Conservation (phyloP, 2,888 invertebrate genomes). For the Abscondita cerata region DNA sequence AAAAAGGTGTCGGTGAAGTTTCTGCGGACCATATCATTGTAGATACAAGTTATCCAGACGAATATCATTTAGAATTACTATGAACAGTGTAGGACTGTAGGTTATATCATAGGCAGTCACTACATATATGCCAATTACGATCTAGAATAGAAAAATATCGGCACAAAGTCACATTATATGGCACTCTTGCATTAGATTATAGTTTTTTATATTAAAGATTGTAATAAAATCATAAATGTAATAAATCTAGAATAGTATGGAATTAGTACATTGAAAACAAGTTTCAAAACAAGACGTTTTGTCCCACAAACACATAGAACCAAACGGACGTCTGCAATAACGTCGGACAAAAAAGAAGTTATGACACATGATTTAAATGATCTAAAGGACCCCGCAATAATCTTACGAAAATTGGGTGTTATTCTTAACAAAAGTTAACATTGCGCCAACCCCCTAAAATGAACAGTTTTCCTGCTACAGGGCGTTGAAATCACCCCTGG, state of each 20-base stretch:
- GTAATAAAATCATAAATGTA: constrained; percentile 52
- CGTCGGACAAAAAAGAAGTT: too few species aligned
- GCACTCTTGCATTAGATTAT: constrained; percentile 37
- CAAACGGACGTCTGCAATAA: too few species aligned
- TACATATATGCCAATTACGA: constrained; percentile 57
- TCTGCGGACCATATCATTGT: constrained; percentile 31
- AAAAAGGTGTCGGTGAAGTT: constrained; percentile 43
- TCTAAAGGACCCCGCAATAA: too few species aligned
- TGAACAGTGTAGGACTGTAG: constrained; percentile 49
- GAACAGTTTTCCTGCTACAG: too few species aligned
- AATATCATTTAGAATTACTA: constrained; percentile 54
- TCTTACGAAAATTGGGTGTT: too few species aligned
- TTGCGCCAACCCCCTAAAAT: too few species aligned
- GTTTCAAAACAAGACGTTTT: too few species aligned
- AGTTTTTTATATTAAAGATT: constrained; percentile 45
- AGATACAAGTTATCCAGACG: constrained; percentile 30
- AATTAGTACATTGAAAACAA: constrained; percentile 62
- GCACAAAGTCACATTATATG: constrained; percentile 30
- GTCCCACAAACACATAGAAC: too few species aligned
- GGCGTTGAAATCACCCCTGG: too few species aligned
- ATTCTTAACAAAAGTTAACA: too few species aligned
- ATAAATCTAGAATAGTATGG: constrained; percentile 59
- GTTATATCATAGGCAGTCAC: constrained; percentile 55
- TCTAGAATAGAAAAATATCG: constrained; percentile 40
- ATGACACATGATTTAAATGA: too few species aligned